Base-by-base conservation (phyloP, 2,797 vertebrate genomes). In the Malurus splendens region DNA sequence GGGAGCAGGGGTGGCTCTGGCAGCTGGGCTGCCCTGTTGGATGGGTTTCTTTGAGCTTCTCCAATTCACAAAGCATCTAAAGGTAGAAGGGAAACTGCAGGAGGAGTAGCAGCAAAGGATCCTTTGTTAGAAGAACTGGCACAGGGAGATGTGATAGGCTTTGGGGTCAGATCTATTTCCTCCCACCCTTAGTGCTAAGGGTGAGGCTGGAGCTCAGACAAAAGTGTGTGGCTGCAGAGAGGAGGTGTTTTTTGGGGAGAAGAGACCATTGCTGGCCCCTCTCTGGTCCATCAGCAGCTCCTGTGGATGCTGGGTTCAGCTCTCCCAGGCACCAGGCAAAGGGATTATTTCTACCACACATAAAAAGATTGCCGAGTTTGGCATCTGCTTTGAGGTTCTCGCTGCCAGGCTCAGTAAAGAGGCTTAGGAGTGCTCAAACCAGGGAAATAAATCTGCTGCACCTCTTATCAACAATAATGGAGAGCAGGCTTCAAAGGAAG, bases 341-440 rank as follows among this genome's bases (percentile, higher is more conserved):
- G 52, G 55, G 87, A 86, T 94, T 92, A 81, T 86, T 94, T 62
- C 81, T 74, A 56, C 84, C 84, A 82, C 45, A 39, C 76, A 52
- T 77, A 80, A 94, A 93, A 57, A 80, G 90, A 93, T 88, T 87
- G 47, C 51, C 38, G 71, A 41, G 36, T 92, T 92, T 95, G 80
- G 92, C 75, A 64, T 94, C 80, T 87, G 64, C 90, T 94, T 92
- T 91, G 83, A 92, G 87, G 27, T 75, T 87, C 71, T 90, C 0
- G 5, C 86, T 93, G 85, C 82, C 85, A 92, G 93, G 79, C 74
- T 91, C 82, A 87, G 82, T 44, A 85, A 94, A 93, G 91, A 95
- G 62, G 90, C 87, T 92, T 92, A 93, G 60, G 80, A 92, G 23
- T 50, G 71, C 85, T 93, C 77, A 78, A 86, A 81, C 70, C 56